Base-by-base conservation (phyloP, 2,113 vertebrate genomes). In the Austrofundulus limnaeus region DNA sequence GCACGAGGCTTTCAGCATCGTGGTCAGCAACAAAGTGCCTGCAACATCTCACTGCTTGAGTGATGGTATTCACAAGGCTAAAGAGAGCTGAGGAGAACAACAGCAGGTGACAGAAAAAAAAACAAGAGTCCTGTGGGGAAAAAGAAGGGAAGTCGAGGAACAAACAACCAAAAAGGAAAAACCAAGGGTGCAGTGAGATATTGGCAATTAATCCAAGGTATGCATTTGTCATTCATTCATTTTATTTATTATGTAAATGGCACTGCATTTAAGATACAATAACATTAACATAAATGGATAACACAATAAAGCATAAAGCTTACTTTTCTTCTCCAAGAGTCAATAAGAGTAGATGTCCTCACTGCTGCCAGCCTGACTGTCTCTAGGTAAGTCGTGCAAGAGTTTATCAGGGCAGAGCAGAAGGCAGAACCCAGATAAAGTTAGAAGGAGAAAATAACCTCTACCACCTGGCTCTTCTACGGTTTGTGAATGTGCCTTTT, bases 11-110 rank as follows among this genome's bases (percentile, higher is more conserved):
- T 90, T 90, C 92, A 90, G 92, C 87, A 88, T 89, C 88, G 86
- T 86, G 92, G 92, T 92, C 92, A 93, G 90, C 92, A 91, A 92
- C 92, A 93, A 91, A 91, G 88, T 88, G 89, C 87, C 85, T 92
- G 86, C 81, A 92, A 92, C 91, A 92, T 89, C 87, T 92, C 89
- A 85, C 73, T 88, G 91, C 83, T 89, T 92, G 89, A 92, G 80
- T 82, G 77, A 92, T 92, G 89, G 91, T 85, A 90, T 91, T 89
- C 85, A 90, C 87, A 75, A 82, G 69, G 86, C 82, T 82, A 81
- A 78, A 73, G 75, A 86, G 80, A 80, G 70, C 72, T 23, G 51
- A 23, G 49, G 70, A 85, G 78, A 87, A 76, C 81, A 82, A 78
- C 76, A 76, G 75, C 72, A 63, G 71, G 70, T 20, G 39, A 71